Conservation (phyloP, 2,113 vertebrate genomes). For the Hipposideros armiger region DNA sequence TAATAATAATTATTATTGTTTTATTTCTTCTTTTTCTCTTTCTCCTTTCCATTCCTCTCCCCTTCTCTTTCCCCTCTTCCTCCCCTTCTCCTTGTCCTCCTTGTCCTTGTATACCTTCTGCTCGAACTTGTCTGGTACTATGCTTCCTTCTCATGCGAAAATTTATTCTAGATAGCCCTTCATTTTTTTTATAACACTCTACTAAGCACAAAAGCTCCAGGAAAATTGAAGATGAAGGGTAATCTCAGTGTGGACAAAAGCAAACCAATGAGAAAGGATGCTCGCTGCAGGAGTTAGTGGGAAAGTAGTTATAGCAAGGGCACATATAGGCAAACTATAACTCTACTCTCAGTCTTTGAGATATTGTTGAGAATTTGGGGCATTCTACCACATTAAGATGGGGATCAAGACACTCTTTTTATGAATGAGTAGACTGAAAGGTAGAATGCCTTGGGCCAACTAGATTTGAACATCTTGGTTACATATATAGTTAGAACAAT, state of each 20-base stretch:
- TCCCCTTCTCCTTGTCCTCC: background rate
- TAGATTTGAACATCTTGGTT: background rate
- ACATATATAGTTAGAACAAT: background rate
- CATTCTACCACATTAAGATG: background rate
- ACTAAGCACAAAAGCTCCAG: background rate
- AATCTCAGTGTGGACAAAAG: background rate
- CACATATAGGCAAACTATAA: background rate
- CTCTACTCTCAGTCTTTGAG: background rate
- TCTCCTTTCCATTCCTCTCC: too few relatives aligned
- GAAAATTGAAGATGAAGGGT: background rate
- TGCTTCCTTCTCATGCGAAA: background rate
- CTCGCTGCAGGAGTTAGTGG: background rate
- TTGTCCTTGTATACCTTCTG: background rate
- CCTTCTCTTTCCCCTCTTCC: accelerated
- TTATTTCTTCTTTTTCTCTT: background rate
- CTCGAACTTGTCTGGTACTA: background rate
- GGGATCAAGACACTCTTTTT: background rate
- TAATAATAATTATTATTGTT: background rate
- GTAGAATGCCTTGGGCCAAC: background rate
- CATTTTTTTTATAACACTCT: background rate
- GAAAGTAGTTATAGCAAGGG: background rate
- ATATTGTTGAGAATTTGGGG: background rate
- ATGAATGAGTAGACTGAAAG: background rate
- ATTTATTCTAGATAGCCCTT: background rate
- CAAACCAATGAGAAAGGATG: background rate